Conservation (phyloP, 2,113 vertebrate genomes). For the Lophura nycthemera region DNA sequence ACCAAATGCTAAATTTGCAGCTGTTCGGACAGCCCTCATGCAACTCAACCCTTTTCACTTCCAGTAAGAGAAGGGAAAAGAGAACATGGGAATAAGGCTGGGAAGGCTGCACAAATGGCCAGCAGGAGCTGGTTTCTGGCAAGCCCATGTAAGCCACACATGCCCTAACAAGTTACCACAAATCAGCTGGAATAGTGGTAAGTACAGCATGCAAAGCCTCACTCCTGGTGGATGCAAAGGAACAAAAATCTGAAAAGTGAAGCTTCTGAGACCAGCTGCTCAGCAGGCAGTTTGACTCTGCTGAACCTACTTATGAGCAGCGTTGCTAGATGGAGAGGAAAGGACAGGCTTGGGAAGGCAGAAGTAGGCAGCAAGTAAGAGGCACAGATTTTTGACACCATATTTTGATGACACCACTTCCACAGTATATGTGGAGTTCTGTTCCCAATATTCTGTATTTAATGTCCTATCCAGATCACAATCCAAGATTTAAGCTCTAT, state of each 20-base stretch:
- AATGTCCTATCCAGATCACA: background rate
- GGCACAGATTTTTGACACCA: background rate
- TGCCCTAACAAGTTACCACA: background rate
- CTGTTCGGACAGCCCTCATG: background rate
- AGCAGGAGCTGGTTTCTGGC: background rate
- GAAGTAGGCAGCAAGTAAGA: background rate
- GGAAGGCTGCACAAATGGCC: conserved; percentile 16
- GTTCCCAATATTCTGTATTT: background rate
- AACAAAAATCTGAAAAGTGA: background rate
- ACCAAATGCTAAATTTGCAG: conserved; percentile 14
- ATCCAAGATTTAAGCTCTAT: background rate
- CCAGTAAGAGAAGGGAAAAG: conserved; percentile 49
- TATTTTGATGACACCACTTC: background rate
- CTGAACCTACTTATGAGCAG: background rate
- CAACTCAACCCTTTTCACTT: conserved; percentile 26
- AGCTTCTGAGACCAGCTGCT: background rate
- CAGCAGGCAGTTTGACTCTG: background rate
- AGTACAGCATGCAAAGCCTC: background rate
- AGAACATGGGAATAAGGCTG: background rate
- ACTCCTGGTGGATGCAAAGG: background rate
- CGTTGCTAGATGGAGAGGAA: background rate
- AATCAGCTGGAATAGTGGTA: background rate
- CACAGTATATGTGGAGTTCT: background rate
- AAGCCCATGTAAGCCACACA: background rate
- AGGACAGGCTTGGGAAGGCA: background rate